A percentile compares a stretch with the other conserved stretches of the same genome.
phyloP scores from a whole-genome alignment of 2,113 vertebrate genomes.

The Nesoenas mayeri region DNA sequence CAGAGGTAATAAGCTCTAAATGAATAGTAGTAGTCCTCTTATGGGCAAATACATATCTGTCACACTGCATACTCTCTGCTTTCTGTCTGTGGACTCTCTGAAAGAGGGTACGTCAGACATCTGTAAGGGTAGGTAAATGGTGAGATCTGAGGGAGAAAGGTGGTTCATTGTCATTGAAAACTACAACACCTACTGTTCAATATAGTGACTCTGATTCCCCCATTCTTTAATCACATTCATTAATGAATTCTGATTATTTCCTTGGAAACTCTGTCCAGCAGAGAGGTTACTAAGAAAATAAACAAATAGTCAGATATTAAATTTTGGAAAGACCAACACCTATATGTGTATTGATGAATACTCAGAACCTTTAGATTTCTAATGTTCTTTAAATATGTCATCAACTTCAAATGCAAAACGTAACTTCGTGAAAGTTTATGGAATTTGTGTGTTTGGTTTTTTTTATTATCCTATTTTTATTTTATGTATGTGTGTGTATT shows the following conservation, averaged over 20 bases:
- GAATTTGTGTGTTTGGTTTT: neutral
- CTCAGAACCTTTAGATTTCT: rapidly evolving
- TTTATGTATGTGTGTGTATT: too few species aligned
- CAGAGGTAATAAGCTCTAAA: neutral
- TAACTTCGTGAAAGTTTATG: neutral
- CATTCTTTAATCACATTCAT: neutral
- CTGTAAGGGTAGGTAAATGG: neutral
- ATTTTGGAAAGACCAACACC: neutral
- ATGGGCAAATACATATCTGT: neutral
- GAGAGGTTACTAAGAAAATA: neutral
- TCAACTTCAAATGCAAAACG: neutral
- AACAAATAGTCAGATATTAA: neutral
- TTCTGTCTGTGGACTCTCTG: neutral
- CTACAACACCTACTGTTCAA: neutral
- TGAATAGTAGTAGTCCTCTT: neutral
- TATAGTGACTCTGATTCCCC: neutral
- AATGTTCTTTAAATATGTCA: neutral
- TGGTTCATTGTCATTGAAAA: neutral
- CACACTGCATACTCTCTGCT: neutral
- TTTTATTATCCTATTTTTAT: too few species aligned
- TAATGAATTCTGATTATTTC: neutral
- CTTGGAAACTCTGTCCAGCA: neutral
- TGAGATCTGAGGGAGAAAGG: neutral
- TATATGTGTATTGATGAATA: neutral
- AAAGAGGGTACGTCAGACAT: neutral